Evolutionary conservation across 2,888 invertebrate genomes (phyloP).

Genomic region (Chaitophorus viminalis): DNA sequence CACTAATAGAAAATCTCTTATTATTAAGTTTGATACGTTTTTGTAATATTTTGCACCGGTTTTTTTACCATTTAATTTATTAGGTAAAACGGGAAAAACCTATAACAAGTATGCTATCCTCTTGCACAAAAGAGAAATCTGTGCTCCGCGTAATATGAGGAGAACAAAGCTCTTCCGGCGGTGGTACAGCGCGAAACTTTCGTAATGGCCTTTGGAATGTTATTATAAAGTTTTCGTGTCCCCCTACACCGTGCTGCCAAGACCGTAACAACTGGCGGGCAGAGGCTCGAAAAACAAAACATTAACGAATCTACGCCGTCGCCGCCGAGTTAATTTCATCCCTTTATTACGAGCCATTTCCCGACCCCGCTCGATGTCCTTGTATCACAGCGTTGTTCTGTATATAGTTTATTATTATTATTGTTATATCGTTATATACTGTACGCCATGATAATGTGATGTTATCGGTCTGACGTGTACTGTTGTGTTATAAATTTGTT

Average conservation of each 20-base stretch:
- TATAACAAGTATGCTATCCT: neutral
- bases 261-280: neutral
- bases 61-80: neutral
- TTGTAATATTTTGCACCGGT: neutral
- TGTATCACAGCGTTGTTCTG: neutral
- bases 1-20: too few relatives aligned
- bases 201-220: slow-evolving; percentile 58
- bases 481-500: neutral
- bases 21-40: neutral
- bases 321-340: slow-evolving; percentile 56
- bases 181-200: slow-evolving; percentile 36
- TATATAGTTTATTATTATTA: slow-evolving; percentile 31
- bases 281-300: slow-evolving; percentile 54
- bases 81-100: neutral
- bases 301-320: slow-evolving; percentile 53
- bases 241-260: neutral
- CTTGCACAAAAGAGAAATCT: neutral
- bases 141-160: slow-evolving; percentile 22
- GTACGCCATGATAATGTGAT: neutral
- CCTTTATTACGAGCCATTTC: slow-evolving; percentile 57
- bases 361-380: slow-evolving; percentile 21
- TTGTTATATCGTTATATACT: neutral
- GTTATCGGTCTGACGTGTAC: slow-evolving; percentile 16
- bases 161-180: slow-evolving; percentile 58
- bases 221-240: slow-evolving; percentile 58